phyloP scores from a whole-genome alignment of 2,113 vertebrate species.

The Phalacrocorax pelagicus region DNA sequence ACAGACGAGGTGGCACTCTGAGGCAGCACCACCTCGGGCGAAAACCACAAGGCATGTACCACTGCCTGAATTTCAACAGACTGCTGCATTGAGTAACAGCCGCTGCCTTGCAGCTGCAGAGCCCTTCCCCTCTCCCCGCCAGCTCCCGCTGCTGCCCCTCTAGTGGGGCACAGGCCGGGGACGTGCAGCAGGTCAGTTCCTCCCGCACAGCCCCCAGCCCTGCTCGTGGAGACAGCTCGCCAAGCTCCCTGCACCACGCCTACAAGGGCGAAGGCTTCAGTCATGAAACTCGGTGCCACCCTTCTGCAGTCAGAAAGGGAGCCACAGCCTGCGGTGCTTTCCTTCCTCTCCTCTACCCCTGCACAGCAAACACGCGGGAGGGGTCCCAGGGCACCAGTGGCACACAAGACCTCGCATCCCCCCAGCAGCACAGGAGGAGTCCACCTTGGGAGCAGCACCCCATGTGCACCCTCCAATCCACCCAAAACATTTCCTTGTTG shows the following conservation, averaged over 20 bases:
- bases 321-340: neutral
- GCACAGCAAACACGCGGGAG: neutral
- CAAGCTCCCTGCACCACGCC: rapidly evolving
- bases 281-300: neutral
- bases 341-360: neutral
- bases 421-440: rapidly evolving
- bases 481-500: neutral
- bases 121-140: neutral
- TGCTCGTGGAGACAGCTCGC: neutral
- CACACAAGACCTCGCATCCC: rapidly evolving
- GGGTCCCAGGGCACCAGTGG: rapidly evolving
- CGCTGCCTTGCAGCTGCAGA: neutral
- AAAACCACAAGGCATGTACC: neutral
- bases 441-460: neutral
- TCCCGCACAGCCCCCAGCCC: neutral
- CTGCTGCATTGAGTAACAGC: neutral
- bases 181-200: neutral
- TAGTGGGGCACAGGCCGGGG: neutral
- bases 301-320: neutral
- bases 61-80: neutral
- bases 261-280: neutral
- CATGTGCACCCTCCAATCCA: neutral
- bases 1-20: neutral
- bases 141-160: neutral
- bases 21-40: neutral